phyloP scores from a whole-genome alignment of 2,797 vertebrate species.

The Heterohyrax brucei region DNA sequence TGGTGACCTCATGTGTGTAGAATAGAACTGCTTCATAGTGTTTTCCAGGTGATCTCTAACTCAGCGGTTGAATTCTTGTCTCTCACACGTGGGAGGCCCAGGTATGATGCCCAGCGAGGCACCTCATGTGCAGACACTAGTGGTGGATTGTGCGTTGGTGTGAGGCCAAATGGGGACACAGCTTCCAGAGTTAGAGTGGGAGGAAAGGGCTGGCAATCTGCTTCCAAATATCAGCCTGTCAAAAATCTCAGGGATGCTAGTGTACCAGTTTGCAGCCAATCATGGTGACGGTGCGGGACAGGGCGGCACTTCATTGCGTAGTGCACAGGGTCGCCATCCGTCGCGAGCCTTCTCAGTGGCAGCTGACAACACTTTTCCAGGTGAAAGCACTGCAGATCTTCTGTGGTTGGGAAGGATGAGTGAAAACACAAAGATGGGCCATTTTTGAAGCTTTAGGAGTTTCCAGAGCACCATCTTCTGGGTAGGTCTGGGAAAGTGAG shows the following conservation, averaged over 20 bases:
- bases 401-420: neutral
- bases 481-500: neutral
- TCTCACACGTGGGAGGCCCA: neutral
- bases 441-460: neutral
- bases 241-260: no score
- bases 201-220: neutral
- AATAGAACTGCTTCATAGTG: neutral
- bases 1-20: neutral
- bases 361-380: neutral
- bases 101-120: neutral
- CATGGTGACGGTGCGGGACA: no score
- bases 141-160: neutral
- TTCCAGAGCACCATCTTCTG: fast-evolving
- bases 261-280: no score
- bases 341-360: no score
- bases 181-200: neutral
- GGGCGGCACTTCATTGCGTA: no score
- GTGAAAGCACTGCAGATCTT: neutral
- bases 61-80: neutral
- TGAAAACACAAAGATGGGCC: fast-evolving
- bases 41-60: neutral
- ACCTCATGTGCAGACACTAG: neutral
- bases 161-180: neutral
- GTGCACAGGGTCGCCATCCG: no score
- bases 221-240: no score